A percentile compares a stretch with the other conserved stretches of the same genome.
Conservation (phyloP, 2,113 vertebrate species). For the Nannobrachium achirus region DNA sequence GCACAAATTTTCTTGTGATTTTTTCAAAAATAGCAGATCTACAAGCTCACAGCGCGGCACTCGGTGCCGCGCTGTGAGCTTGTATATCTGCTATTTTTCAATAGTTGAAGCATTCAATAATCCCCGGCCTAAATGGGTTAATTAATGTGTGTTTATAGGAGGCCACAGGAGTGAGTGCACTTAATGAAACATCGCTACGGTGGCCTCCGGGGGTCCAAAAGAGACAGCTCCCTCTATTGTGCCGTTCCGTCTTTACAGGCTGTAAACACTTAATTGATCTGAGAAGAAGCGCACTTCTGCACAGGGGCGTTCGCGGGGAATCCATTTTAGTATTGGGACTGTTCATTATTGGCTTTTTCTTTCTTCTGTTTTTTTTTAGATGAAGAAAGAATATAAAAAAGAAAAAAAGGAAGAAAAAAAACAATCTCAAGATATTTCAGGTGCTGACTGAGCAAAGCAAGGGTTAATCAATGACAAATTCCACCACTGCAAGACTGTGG, state of each 20-base stretch:
- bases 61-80: no score
- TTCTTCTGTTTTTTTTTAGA: conserved; percentile 72
- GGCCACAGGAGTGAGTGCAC: conserved; percentile 93
- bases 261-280: conserved; percentile 99
- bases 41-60: no score
- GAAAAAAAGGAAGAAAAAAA: conserved; percentile 30
- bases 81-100: no score
- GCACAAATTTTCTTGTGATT: no score
- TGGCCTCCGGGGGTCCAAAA: conserved; percentile 91
- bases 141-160: conserved; percentile 99
- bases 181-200: conserved; percentile 97
- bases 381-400: conserved; percentile 17
- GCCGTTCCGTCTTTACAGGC: conserved; percentile 87
- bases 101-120: no score
- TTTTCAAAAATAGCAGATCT: no score
- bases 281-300: conserved; percentile 74
- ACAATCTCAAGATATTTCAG: background rate
- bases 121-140: no score
- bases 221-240: conserved; percentile 93
- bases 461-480: conserved; percentile 59
- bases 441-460: conserved; percentile 26
- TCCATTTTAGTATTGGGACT: conserved; percentile 78
- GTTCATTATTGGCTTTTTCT: conserved; percentile 81
- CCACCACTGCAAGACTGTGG: conserved; percentile 10
- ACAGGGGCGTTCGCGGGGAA: conserved; percentile 86